Base-by-base conservation (phyloP, 1,140 invertebrate genomes). In the Orius insidiosus region DNA sequence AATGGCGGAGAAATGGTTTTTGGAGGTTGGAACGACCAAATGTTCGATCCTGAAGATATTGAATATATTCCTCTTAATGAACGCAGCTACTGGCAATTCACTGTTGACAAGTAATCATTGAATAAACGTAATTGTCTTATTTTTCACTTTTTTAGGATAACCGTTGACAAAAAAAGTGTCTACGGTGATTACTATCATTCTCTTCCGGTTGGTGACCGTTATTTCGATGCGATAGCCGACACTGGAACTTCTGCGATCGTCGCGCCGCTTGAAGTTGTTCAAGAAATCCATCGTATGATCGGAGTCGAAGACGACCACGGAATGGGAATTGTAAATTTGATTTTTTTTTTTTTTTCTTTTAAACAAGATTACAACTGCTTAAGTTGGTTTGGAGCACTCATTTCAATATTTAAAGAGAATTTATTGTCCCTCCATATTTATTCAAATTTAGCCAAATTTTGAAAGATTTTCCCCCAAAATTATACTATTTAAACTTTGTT, bases 1-100 rank as follows among this genome's bases (percentile, higher is more conserved):
- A 30, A 47, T 39, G 46, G 39, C 5, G 46, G 47, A 30, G 47
- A 49, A 31, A 24, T 49, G 14, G 30, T 44, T 6, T 34, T 49
- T 6, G 47, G 47, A 9, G 47, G 47, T 1, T 49, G 47, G 47
- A 49, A 49, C n/a, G 47, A 49, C 24, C 11, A 49, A 11, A 10
- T n/a, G 3, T 35, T 49, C 18, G 47, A 43, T 31, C 10, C 46
- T n/a, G 13, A 24, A 10, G 34, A 13, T 14, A 36, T 49, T 11
- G 30, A 49, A 10, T 44, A 37, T 16, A 45, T 49, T 38, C 47
- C 41, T 9, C 13, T 47, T 2, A 44, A 32, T 15, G 19, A 44
- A 13, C 10, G 32, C 2, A 30, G 18, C 7, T 44, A 41, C 10
- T 49, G 47, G 47, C 33, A 49, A 30, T 3, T 49, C 9, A 35